Evolutionary conservation across 2,113 vertebrate species (phyloP), one percentile per base, ranked within the genome.

Genomic region (Emydocephalus ijimae): DNA sequence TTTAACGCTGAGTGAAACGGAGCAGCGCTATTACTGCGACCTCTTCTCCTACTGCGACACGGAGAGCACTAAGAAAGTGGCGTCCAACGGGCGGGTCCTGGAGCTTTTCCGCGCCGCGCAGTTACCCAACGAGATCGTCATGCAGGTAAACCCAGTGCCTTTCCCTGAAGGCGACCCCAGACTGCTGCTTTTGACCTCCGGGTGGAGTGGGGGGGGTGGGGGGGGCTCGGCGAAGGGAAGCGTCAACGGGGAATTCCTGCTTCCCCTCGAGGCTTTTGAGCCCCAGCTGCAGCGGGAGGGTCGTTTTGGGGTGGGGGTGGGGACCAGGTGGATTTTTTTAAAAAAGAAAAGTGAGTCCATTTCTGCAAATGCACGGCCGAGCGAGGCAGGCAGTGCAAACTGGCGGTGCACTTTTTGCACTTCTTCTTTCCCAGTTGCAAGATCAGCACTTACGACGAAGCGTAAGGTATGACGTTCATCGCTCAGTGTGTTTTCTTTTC

Each of bases 61-160:
- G 95, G 99, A 99, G 96, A 99, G 98, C 98, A 98, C 98, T 95
- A 99, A 99, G 96, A 99, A 99, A 98, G 98, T 99, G 97, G 98
- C 98, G 91, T 98, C 98, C 95, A 98, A 98, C 94, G 98, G 98
- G 92, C 98, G 98, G 96, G 99, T 99, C 95, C 97, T 99, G 95
- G 99, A 99, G 97, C 98, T 99, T 91, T 99, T 99, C 98, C 98
- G 99, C 97, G 99, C 99, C 97, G 99, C 99, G 95, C 99, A 99
- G 98, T 98, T 99, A 57, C 98, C 98, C 94, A 98, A 96, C 97
- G 99, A 99, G 97, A 98, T 99, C 97, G 98, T 99, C 95, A 96
- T 98, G 93, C 99, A 99, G 99, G 99, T 99, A 97, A 96, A 93
- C 21, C 23, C 10, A 1, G 23, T 18, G 52, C 11, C n/a, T 50